phyloP scores from a whole-genome alignment of 2,797 vertebrate genomes.

The Spinus pinus region DNA sequence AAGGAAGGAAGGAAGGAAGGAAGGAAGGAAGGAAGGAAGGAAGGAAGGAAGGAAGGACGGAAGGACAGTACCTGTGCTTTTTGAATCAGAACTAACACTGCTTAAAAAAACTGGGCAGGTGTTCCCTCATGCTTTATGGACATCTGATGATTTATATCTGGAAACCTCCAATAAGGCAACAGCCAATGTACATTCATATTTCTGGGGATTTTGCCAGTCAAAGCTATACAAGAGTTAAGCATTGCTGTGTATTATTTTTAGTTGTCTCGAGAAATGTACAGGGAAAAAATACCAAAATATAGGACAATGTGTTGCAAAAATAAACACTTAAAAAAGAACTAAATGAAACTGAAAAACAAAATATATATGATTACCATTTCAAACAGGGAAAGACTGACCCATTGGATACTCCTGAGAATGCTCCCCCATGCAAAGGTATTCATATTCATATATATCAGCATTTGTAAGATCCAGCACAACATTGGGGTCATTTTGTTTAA shows the following conservation, averaged over 20 bases:
- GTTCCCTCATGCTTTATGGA: not conserved
- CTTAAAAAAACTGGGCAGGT: not conserved
- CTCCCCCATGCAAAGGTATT: slow-evolving; percentile 4
- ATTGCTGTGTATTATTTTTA: not conserved
- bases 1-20: not conserved
- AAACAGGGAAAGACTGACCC: slow-evolving; percentile 20
- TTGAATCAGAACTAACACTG: not conserved
- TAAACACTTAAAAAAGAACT: slow-evolving; percentile 14
- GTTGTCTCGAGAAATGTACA: not conserved
- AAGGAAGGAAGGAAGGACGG: no score
- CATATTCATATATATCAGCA: slow-evolving; percentile 42
- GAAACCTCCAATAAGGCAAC: not conserved
- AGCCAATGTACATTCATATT: not conserved
- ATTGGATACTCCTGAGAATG: not conserved
- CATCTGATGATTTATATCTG: not conserved
- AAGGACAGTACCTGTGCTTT: not conserved
- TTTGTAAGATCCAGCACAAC: slow-evolving; percentile 24
- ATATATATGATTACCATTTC: slow-evolving; percentile 41
- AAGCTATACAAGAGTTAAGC: not conserved
- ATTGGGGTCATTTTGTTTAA: slow-evolving; percentile 43
- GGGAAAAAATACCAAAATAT: slow-evolving; percentile 3
- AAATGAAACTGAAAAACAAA: slow-evolving; percentile 34
- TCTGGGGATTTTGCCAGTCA: not conserved
- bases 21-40: no score
- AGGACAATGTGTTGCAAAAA: slow-evolving; percentile 12